Conservation (phyloP, 2,797 vertebrate species). For the Muraenolepis orangiensis region DNA sequence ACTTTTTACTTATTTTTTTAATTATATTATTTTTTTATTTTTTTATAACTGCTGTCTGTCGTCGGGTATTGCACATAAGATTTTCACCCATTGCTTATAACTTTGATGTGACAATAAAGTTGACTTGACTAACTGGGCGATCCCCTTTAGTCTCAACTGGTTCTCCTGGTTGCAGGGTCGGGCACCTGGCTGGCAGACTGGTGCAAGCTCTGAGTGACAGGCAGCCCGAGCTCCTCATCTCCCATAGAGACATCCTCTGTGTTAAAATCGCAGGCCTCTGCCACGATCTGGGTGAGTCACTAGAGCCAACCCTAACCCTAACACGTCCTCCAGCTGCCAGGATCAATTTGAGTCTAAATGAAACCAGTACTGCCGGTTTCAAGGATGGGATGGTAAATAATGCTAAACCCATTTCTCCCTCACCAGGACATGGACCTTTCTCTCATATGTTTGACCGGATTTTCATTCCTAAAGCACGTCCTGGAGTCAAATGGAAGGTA, state of each 20-base stretch:
- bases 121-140: no score
- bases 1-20: no score
- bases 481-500: conserved; percentile 82
- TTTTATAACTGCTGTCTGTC: no score
- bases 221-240: conserved; percentile 86
- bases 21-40: no score
- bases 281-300: conserved; percentile 89
- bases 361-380: no score
- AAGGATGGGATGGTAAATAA: not conserved
- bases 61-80: no score
- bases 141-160: no score
- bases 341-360: no score
- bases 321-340: not conserved
- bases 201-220: conserved; percentile 76
- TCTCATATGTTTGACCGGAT: conserved; percentile 93
- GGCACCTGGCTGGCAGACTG: conserved; percentile 84
- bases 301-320: not conserved
- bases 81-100: no score
- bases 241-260: conserved; percentile 83
- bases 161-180: conserved; percentile 79
- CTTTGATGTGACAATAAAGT: no score
- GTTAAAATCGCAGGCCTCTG: conserved; percentile 96
- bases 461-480: conserved; percentile 85
- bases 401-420: conserved; percentile 9
- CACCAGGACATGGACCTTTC: conserved; percentile 93